Conservation (phyloP, 2,113 vertebrate genomes). For the Cercopithecus mona region DNA sequence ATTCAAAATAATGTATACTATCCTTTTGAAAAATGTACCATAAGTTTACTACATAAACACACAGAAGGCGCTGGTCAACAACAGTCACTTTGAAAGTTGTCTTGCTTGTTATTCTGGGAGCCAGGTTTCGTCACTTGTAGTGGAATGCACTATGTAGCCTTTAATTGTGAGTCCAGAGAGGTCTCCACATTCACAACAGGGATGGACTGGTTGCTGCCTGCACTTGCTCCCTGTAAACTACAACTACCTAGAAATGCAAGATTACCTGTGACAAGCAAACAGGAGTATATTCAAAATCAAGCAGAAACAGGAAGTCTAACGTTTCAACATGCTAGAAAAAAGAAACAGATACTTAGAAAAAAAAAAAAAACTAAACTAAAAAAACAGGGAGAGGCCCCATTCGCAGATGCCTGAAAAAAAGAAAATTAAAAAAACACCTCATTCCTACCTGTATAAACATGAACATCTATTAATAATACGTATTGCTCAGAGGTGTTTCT, state of each 20-base stretch:
- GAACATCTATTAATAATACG: slow-evolving; percentile 62
- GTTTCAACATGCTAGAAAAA: slow-evolving; percentile 54
- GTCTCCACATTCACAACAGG: slow-evolving; percentile 44
- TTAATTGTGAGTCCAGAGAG: slow-evolving; percentile 58
- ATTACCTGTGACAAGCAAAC: background rate
- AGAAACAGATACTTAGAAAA: background rate
- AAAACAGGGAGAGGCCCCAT: background rate
- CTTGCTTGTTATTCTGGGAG: slow-evolving; percentile 76
- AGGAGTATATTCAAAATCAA: slow-evolving; percentile 40
- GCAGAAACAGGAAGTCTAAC: slow-evolving; percentile 64
- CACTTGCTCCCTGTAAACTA: background rate
- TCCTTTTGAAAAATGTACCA: slow-evolving; percentile 67
- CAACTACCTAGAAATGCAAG: background rate
- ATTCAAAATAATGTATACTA: slow-evolving; percentile 16
- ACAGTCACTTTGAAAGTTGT: slow-evolving; percentile 64
- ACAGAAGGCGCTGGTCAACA: slow-evolving; percentile 74
- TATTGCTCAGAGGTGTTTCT: slow-evolving; percentile 27
- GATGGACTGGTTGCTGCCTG: slow-evolving; percentile 42
- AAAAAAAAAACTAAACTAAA: background rate
- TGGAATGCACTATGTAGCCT: slow-evolving; percentile 62
- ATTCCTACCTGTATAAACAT: slow-evolving; percentile 70
- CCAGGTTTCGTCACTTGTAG: slow-evolving; percentile 65
- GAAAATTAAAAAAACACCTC: background rate
- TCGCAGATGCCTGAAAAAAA: background rate
- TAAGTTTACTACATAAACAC: slow-evolving; percentile 44